Conservation (phyloP, 1,140 invertebrate species). For the Drosophila leontia region DNA sequence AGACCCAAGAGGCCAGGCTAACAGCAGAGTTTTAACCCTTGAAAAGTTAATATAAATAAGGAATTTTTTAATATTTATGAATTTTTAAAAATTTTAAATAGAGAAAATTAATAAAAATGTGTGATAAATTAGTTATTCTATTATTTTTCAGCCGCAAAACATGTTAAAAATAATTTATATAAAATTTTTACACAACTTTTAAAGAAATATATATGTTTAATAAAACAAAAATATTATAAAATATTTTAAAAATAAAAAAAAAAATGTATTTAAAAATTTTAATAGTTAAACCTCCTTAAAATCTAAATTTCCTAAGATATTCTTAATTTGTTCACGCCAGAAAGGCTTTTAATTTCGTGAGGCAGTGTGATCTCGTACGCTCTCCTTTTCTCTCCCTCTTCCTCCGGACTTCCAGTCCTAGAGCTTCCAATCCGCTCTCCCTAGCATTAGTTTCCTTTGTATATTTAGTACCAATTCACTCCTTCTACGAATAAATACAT, state of each 20-base stretch:
- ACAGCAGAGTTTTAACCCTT: conserved; percentile 1
- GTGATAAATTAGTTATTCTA: neutral
- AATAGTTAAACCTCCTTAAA: neutral
- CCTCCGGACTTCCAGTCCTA: no score
- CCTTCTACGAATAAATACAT: no score
- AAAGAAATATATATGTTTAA: no score
- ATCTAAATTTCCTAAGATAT: neutral
- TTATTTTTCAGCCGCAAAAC: neutral
- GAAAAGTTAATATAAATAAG: neutral
- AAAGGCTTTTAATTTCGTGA: no score
- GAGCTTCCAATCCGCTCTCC: no score
- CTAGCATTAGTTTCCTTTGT: no score
- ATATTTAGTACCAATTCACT: no score
- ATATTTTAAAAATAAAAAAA: neutral
- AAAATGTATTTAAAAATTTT: neutral
- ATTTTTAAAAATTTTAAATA: neutral
- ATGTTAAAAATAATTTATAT: neutral
- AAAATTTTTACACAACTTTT: no score
- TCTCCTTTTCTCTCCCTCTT: no score
- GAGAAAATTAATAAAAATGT: neutral
- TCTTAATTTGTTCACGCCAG: no score
- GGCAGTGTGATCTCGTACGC: no score
- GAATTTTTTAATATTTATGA: no score
- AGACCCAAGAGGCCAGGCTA: conserved; percentile 12
- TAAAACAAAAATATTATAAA: neutral